Conservation (phyloP, 2,888 invertebrate species). For the Eupithecia inturbata region DNA sequence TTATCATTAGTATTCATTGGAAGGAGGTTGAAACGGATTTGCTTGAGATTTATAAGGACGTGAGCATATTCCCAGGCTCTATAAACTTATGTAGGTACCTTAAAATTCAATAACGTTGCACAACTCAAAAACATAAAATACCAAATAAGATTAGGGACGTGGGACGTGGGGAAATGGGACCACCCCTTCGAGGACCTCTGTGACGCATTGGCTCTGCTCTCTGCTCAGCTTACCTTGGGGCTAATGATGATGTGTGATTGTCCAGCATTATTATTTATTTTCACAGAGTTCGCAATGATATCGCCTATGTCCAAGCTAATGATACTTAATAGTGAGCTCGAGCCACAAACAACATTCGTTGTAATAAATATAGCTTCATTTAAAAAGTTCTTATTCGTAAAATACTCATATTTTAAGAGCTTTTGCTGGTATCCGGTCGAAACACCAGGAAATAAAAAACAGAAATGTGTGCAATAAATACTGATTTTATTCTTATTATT, state of each 20-base stretch:
- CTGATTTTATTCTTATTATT: neutral
- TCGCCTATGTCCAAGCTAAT: no score
- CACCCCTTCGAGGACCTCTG: neutral
- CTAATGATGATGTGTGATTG: no score
- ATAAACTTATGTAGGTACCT: neutral
- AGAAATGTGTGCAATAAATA: neutral
- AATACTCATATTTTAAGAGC: no score
- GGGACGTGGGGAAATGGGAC: neutral
- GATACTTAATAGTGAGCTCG: no score
- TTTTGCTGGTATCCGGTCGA: neutral
- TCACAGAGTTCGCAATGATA: no score
- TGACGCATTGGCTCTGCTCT: neutral
- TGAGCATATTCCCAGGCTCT: constrained; percentile 35
- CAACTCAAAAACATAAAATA: neutral
- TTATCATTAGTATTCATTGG: constrained; percentile 48
- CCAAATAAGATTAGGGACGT: neutral
- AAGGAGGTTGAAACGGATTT: constrained; percentile 39
- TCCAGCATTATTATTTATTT: no score
- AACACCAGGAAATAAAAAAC: neutral
- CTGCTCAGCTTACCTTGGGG: neutral
- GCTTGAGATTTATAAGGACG: constrained; percentile 36
- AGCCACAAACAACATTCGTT: no score
- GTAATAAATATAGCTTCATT: no score
- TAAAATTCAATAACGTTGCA: neutral
- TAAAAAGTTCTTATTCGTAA: no score